phyloP scores from a whole-genome alignment of 2,113 vertebrate genomes.

The Urocitellus parryii region DNA sequence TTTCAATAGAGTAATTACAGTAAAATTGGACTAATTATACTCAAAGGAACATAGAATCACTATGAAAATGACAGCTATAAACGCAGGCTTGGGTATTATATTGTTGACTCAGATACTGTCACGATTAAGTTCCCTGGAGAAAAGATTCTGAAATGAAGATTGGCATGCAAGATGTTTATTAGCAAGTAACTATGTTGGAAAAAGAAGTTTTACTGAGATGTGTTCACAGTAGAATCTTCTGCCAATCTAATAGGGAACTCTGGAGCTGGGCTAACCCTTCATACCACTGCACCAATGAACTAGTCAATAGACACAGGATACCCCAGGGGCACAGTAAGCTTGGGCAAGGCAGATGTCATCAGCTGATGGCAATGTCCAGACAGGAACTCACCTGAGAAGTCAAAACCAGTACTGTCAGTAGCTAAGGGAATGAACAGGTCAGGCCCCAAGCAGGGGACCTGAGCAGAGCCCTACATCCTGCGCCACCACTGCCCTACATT shows the following conservation, averaged over 20 bases:
- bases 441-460: not conserved
- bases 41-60: not conserved
- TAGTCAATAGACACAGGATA: not conserved
- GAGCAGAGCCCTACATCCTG: not conserved
- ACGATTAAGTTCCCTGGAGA: not conserved
- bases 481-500: not conserved
- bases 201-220: not conserved
- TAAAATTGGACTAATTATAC: not conserved
- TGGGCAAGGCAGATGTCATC: not conserved
- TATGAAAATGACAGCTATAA: not conserved
- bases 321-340: fast-evolving
- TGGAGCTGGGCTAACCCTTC: not conserved
- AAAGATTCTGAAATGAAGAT: constrained; percentile 21
- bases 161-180: not conserved
- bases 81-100: not conserved
- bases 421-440: not conserved
- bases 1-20: not conserved
- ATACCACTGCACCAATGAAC: not conserved
- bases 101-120: not conserved
- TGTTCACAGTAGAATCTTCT: not conserved
- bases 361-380: not conserved
- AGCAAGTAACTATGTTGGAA: not conserved
- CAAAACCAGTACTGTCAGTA: not conserved
- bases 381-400: not conserved
- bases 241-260: not conserved